Conservation (phyloP, 2,113 vertebrate species). For the Phalacrocorax carbo region DNA sequence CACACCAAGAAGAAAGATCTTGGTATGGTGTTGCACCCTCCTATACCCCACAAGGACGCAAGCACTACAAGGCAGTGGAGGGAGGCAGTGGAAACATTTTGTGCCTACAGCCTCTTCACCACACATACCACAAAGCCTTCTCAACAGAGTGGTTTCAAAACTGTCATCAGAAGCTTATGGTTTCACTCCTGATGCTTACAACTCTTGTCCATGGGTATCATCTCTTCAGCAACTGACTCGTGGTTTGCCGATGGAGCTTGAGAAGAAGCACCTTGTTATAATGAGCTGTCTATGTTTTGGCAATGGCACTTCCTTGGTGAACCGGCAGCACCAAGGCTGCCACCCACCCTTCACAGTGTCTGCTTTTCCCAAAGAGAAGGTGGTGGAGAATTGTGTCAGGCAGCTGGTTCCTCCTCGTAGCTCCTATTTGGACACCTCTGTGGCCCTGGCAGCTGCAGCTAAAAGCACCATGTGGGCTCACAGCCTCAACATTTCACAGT, state of each 20-base stretch:
- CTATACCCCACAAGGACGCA: background rate
- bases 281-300: background rate
- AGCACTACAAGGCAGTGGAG: background rate
- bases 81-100: background rate
- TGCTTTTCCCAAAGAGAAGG: background rate
- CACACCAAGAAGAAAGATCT: background rate
- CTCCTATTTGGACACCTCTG: background rate
- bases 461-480: background rate
- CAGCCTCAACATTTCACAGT: rapidly evolving
- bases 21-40: background rate
- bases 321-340: background rate
- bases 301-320: background rate
- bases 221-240: rapidly evolving
- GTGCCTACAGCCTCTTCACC: background rate
- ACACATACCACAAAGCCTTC: background rate
- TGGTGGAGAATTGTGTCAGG: background rate
- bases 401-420: background rate
- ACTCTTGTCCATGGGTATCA: rapidly evolving
- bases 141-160: background rate
- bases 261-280: background rate
- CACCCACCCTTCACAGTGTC: background rate
- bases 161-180: background rate
- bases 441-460: background rate
- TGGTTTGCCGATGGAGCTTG: background rate
- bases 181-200: background rate